Evolutionary conservation across 1,140 invertebrate species (phyloP).

Genomic region (Drosophila auraria): DNA sequence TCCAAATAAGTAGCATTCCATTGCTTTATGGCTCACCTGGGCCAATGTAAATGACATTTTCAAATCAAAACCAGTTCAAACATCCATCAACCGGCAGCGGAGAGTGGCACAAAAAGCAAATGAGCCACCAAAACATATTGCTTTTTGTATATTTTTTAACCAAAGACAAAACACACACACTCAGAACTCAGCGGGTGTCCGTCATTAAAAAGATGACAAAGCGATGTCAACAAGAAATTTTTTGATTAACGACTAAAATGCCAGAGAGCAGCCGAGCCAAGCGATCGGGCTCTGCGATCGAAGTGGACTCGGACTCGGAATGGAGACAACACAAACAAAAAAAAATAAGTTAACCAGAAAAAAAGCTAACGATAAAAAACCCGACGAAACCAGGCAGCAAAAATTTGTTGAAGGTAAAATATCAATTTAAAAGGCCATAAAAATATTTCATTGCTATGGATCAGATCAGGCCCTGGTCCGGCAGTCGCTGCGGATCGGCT

Average conservation of each 20-base stretch:
- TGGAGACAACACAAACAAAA: constrained; percentile 39
- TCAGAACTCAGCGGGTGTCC: constrained; percentile 68
- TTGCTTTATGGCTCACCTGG: constrained; percentile 30
- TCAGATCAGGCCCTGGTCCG: constrained; percentile 28
- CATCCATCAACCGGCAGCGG: constrained; percentile 45
- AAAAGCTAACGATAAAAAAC: constrained; percentile 43
- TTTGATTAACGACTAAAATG: constrained; percentile 78
- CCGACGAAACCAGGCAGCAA: constrained; percentile 58
- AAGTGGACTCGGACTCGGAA: constrained; percentile 27
- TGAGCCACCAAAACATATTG: constrained; percentile 19
- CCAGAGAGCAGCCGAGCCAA: constrained; percentile 42
- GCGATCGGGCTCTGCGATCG: constrained; percentile 28
- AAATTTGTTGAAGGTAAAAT: constrained; percentile 75
- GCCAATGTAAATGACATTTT: constrained; percentile 36
- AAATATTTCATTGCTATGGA: constrained; percentile 71
- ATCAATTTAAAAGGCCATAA: constrained; percentile 80
- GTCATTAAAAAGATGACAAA: constrained; percentile 79
- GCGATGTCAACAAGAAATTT: constrained; percentile 77
- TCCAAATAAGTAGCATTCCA: constrained; percentile 2
- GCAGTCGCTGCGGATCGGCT: constrained; percentile 4
- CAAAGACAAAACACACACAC: constrained; percentile 25
- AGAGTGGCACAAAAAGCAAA: constrained; percentile 29
- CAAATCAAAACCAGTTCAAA: constrained; percentile 63
- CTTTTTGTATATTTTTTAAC: not conserved
- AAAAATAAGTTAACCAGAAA: constrained; percentile 39